phyloP scores from a whole-genome alignment of 2,113 vertebrate species.

The Ammospiza caudacuta region DNA sequence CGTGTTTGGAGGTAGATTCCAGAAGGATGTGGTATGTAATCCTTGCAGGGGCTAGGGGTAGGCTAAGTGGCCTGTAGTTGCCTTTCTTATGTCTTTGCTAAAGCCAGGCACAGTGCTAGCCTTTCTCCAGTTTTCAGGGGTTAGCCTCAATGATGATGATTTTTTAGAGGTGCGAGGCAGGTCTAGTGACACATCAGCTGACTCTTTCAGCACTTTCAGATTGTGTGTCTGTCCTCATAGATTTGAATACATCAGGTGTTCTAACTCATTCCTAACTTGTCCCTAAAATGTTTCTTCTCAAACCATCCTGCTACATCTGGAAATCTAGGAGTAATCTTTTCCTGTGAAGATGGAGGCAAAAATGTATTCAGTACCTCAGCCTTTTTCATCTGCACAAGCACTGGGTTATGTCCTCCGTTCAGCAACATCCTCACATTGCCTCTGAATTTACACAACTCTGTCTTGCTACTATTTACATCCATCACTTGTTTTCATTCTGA shows the following conservation, averaged over 20 bases:
- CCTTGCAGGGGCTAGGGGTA: not conserved
- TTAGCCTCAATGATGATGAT: not conserved
- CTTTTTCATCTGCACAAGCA: not conserved
- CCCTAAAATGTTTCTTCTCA: not conserved
- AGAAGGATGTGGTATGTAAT: conserved; percentile 5
- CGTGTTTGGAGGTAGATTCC: not conserved
- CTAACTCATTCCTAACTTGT: not conserved
- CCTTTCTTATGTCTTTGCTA: not conserved
- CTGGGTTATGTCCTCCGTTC: not conserved
- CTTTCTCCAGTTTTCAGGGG: not conserved
- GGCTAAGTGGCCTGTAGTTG: not conserved
- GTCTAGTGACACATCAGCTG: not conserved
- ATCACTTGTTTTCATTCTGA: not conserved
- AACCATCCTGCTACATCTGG: not conserved
- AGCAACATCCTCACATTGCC: not conserved
- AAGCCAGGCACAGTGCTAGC: not conserved
- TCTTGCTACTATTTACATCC: not conserved
- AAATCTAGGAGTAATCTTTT: not conserved
- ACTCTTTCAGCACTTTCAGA: not conserved
- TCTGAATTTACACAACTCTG: not conserved
- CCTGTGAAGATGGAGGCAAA: not conserved
- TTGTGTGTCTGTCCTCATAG: not conserved
- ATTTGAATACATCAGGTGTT: not conserved
- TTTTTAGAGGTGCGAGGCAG: not conserved
- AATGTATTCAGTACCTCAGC: not conserved